Evolutionary conservation across 2,113 vertebrate species (phyloP).

Genomic region (Peucedramus taeniatus): DNA sequence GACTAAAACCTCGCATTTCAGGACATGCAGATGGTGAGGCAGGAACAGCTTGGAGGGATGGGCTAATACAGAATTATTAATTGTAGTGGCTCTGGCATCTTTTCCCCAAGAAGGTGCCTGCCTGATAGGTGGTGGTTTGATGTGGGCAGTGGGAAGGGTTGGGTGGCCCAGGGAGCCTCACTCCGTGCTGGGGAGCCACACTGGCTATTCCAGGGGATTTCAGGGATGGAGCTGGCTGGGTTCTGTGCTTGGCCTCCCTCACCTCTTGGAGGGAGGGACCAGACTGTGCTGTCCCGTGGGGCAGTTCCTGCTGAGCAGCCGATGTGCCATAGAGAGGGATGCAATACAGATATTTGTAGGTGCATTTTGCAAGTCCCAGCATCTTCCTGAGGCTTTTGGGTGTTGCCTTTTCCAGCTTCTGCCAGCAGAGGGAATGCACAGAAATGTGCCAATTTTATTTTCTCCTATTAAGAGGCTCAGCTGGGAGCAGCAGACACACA

Average conservation of each 20-base stretch:
- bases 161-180: not conserved
- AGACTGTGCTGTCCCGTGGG: rapidly evolving
- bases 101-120: not conserved
- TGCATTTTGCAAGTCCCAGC: not conserved
- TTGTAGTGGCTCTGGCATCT: not conserved
- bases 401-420: conserved; percentile 32
- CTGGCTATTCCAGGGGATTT: rapidly evolving
- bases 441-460: not conserved
- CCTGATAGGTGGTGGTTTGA: rapidly evolving
- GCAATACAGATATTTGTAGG: rapidly evolving
- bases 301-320: not conserved
- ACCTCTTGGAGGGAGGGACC: rapidly evolving
- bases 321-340: rapidly evolving
- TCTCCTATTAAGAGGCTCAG: not conserved
- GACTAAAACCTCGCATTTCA: conserved; percentile 53
- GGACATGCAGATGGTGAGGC: conserved; percentile 55
- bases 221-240: rapidly evolving
- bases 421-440: conserved; percentile 58
- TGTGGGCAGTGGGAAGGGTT: not conserved
- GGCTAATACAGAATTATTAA: conserved; percentile 50
- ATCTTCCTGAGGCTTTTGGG: not conserved
- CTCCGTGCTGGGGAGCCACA: rapidly evolving
- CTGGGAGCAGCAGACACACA: not conserved
- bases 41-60: conserved; percentile 61
- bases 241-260: not conserved